These are phyloP conservation scores for Scaptodrosophila latifasciaeformis DNA, from an alignment of 2,888 invertebrate species.

Conservation along the genomic window DNA sequence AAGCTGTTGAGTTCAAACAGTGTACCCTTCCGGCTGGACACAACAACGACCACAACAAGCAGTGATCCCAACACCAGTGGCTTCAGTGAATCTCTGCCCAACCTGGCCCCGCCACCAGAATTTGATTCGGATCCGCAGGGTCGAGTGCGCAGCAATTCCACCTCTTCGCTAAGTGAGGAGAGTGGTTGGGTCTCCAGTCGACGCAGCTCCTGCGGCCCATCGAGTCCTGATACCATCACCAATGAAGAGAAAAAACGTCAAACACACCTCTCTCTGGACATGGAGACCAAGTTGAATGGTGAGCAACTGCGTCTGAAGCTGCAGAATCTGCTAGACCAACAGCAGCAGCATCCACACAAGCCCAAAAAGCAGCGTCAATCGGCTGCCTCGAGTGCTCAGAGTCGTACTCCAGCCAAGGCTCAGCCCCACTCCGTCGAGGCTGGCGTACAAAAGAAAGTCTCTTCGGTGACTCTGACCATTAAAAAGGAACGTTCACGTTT, in stretches of 20 bases:
- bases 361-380: constrained; percentile 45
- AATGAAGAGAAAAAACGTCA: constrained; percentile 52
- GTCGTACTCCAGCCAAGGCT: constrained; percentile 45
- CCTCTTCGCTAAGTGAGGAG: constrained; percentile 85
- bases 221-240: constrained; percentile 77
- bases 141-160: constrained; percentile 76
- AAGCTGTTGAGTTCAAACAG: constrained; percentile 77
- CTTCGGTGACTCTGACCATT: constrained; percentile 67
- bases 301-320: constrained; percentile 81
- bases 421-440: constrained; percentile 42
- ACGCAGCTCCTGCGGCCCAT: constrained; percentile 79
- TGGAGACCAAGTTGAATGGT: constrained; percentile 77
- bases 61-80: constrained; percentile 74
- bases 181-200: constrained; percentile 92
- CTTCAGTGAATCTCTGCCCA: constrained; percentile 84
- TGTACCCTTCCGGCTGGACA: constrained; percentile 81
- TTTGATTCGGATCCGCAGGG: constrained; percentile 75
- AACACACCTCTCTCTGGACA: constrained; percentile 52
- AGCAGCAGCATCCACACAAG: constrained; percentile 68
- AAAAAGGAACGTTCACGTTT: constrained; percentile 66
- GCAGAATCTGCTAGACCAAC: constrained; percentile 77
- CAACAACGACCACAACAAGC: constrained; percentile 61
- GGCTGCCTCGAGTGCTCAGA: constrained; percentile 42
- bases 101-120: constrained; percentile 81
- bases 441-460: constrained; percentile 69